Base-by-base conservation (phyloP, 2,113 vertebrate species). In the Pteruthius melanotis region DNA sequence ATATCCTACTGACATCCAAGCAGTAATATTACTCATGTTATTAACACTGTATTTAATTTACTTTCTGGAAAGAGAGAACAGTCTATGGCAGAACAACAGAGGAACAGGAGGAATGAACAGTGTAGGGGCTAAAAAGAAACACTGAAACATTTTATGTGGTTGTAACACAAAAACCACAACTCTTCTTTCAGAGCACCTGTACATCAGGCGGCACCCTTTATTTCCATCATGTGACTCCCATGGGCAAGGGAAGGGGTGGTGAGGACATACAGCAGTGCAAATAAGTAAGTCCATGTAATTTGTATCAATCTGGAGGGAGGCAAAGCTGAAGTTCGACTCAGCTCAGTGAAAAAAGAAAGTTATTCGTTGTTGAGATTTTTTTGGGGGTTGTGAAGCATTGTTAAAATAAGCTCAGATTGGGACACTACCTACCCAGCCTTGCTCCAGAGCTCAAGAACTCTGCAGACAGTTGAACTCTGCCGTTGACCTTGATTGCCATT, bases 241-340 rank as follows among this genome's bases (percentile, higher is more conserved):
- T 0, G 0, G 31, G 22, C 33, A 89, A 53, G 8, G 15, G 39
- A 66, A n/a, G 16, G 30, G 27, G 4, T 3, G 1, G 59, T 42
- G 49, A 63, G 39, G 35, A 59, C 18, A 16, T 15, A 63, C 12
- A 26, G 7, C n/a, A 75, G 7, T 35, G 31, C 20, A 66, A 89
- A 45, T 61, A 61, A 81, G 44, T 39, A 65, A 63, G 33, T 12
- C 17, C 27, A 37, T n/a, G 5, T 66, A 6, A 63, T 50, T 45
- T 54, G 2, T 42, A 63, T 47, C 49, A 42, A 19, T 50, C 14
- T 63, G 15, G 33, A 70, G 12, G 23, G 47, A 82, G 37, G 35
- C 13, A 74, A 39, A 59, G 7, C 37, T n/a, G 26, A 39, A 71
- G 39, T 82, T 85, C 85, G 35, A 50, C 23, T 79, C 52, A 39